Base-by-base conservation (phyloP, 1,140 invertebrate species). In the Scaptomyza montana region DNA sequence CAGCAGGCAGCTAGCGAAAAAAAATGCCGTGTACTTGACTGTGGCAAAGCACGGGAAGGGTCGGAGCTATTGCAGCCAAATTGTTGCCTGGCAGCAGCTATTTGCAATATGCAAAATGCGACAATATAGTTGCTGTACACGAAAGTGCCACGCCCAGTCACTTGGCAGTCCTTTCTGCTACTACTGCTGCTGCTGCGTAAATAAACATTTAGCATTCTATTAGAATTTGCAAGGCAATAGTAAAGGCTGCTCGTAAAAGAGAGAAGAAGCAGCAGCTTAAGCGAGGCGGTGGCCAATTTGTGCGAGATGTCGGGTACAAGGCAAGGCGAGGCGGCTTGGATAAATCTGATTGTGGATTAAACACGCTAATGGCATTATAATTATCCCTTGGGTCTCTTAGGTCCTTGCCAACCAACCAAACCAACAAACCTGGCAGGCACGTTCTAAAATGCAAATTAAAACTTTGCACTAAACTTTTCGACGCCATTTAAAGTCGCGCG, bases 311-410 rank as follows among this genome's bases (percentile, higher is more conserved):
- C 5, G 30, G 30, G 30, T 25, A 25, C 21, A 30, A 7, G 33
- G 33, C 7, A 9, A 2, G 33, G 33, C 33, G 9, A 41, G 45
- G 43, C 45, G 61, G 61, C n/a, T 50, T 21, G 33, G 46, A 67
- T 62, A 79, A 89, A 84, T 80, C 84, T 75, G 84, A 89, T 89
- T 89, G 84, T 73, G 79, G 46, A 80, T 79, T 89, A 89, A 89
- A 89, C 84, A 89, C 74, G 84, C 84, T 89, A 89, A 89, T 89
- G 84, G 79, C 84, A 89, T 89, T 89, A 89, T 89, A 89, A 89
- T 89, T 89, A 89, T 84, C 84, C 79, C 61, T 47, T 36, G 79
- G 74, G 77, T 55, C 84, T 77, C 61, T 43, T 36, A 77, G 74
- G 77, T 55, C 21, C 30, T 13, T 39, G 25, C 53, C 28, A 30